phyloP scores from a whole-genome alignment of 2,888 invertebrate genomes.

The Carpatolechia fugitivella region DNA sequence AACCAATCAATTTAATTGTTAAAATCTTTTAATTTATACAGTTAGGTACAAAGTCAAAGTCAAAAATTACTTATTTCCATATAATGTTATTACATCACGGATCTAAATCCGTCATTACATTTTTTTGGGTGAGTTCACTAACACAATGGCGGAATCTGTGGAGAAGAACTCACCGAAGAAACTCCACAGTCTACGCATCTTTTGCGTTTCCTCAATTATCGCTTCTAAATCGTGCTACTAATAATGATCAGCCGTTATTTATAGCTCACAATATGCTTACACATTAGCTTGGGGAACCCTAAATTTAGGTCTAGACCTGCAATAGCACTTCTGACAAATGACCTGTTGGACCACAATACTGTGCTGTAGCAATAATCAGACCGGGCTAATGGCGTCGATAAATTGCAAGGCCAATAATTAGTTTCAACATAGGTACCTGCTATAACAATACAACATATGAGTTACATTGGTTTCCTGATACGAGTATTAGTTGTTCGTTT shows the following conservation, averaged over 20 bases:
- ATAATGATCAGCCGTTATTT: not conserved
- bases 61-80: too few relatives aligned
- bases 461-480: not conserved
- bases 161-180: too few relatives aligned
- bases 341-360: constrained; percentile 4
- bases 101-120: not conserved
- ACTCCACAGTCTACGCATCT: too few relatives aligned
- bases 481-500: too few relatives aligned
- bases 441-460: not conserved
- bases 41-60: too few relatives aligned
- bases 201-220: not conserved
- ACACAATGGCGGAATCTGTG: too few relatives aligned
- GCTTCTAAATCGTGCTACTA: not conserved
- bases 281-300: not conserved
- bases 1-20: too few relatives aligned
- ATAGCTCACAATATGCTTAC: not conserved
- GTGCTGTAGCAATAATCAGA: constrained; percentile 11
- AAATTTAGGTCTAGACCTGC: not conserved
- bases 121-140: too few relatives aligned
- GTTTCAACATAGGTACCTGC: not conserved
- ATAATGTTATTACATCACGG: too few relatives aligned
- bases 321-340: constrained; percentile 11
- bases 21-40: too few relatives aligned
- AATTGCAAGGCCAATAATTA: not conserved
- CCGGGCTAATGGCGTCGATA: constrained; percentile 5